Evolutionary conservation across 2,888 invertebrate species (phyloP).

Genomic region (Sphaerolaimus hirsutus): DNA sequence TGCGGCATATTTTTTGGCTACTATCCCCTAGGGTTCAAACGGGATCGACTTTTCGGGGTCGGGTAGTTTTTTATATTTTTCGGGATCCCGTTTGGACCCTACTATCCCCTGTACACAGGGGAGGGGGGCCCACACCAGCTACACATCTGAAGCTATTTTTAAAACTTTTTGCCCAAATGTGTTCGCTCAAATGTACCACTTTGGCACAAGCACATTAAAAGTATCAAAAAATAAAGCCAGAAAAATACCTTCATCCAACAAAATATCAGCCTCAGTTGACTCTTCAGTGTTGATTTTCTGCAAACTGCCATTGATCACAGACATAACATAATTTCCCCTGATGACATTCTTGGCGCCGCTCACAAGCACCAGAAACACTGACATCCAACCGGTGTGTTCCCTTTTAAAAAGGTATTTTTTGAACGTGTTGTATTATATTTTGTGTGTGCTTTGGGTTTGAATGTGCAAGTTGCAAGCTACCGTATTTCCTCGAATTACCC

Average conservation of each 20-base stretch:
- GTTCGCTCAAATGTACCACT: no score
- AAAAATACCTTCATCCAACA: constrained; percentile 1
- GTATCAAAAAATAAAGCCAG: no score
- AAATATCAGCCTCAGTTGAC: constrained; percentile 1
- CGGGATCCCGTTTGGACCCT: no score
- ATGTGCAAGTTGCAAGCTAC: not conserved
- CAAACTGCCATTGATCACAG: not conserved
- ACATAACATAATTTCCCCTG: constrained; percentile 1
- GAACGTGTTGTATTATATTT: not conserved
- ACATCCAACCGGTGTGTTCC: not conserved
- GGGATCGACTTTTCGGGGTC: no score
- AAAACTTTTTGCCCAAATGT: no score
- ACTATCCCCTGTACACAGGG: no score
- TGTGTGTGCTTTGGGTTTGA: not conserved
- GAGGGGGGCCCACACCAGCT: no score
- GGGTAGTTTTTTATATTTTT: no score
- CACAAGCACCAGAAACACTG: constrained; percentile 1
- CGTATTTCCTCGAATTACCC: not conserved
- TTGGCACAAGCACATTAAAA: no score
- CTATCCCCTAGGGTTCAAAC: no score
- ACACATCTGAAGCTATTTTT: no score
- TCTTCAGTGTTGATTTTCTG: not conserved
- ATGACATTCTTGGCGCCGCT: not conserved
- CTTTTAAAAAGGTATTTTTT: not conserved
- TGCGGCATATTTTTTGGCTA: no score